Conservation (phyloP, 2,113 vertebrate species). For the Sylvia atricapilla region DNA sequence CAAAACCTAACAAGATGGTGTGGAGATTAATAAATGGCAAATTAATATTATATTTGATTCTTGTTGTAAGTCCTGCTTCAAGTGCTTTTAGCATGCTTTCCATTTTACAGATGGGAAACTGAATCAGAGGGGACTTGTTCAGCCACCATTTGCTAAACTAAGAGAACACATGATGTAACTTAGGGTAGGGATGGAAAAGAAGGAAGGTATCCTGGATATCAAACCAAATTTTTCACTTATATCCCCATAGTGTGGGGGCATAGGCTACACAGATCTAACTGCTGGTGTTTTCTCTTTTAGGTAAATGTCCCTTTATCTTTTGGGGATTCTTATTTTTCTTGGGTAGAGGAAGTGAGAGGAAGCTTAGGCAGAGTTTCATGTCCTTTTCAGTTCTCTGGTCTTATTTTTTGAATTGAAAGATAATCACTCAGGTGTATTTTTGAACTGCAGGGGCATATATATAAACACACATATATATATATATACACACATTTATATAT, state of each 20-base stretch:
- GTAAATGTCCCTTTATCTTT: not conserved
- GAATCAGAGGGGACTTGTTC: not conserved
- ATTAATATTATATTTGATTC: not conserved
- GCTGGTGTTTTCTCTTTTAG: not conserved
- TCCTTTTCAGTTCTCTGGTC: not conserved
- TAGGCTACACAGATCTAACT: not conserved
- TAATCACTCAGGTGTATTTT: not conserved
- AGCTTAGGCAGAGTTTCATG: not conserved
- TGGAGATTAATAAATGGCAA: not conserved
- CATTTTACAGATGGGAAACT: not conserved
- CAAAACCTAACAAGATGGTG: not conserved
- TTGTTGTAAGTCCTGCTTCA: not conserved
- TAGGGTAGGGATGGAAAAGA: not conserved
- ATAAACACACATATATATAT: not conserved
- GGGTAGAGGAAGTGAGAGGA: not conserved
- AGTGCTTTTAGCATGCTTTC: not conserved
- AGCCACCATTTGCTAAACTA: not conserved
- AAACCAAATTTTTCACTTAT: not conserved
- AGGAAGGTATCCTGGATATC: not conserved
- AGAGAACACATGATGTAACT: not conserved
- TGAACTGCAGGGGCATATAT: fast-evolving
- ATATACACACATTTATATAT: too few species aligned
- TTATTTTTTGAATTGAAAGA: not conserved
- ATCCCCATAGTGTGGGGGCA: too few species aligned
- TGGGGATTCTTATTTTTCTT: not conserved